These are phyloP conservation scores for Moxostoma hubbsi DNA, from an alignment of 2,797 vertebrate genomes.

Conservation along the genomic window DNA sequence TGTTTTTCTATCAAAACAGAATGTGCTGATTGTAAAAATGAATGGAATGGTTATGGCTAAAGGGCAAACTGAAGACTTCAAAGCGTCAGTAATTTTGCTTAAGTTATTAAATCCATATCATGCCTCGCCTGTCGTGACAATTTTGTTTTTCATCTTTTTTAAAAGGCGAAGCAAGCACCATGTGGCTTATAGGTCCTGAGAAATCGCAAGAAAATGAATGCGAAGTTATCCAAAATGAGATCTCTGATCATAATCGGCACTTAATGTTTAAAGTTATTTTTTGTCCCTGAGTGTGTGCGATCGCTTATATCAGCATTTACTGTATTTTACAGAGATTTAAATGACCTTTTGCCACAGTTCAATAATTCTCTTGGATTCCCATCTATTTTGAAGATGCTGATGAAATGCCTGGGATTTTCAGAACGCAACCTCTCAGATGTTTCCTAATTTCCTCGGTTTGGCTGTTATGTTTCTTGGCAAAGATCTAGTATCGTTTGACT, in stretches of 20 bases:
- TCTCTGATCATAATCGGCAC: slow-evolving; percentile 19
- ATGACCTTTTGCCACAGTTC: not conserved
- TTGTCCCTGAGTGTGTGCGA: not conserved
- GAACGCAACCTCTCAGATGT: not conserved
- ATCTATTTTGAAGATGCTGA: not conserved
- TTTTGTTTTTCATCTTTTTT: slow-evolving; percentile 11
- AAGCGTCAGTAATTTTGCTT: slow-evolving; percentile 20
- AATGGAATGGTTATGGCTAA: slow-evolving; percentile 30
- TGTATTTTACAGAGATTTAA: not conserved
- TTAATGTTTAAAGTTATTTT: slow-evolving; percentile 21
- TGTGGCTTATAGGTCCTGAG: slow-evolving; percentile 18
- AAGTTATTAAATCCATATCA: slow-evolving; percentile 34
- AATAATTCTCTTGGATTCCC: not conserved
- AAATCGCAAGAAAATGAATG: slow-evolving; percentile 4
- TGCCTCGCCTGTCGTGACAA: slow-evolving; percentile 20
- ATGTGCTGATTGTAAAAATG: slow-evolving; percentile 60
- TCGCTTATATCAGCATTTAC: not conserved
- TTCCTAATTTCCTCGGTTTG: not conserved
- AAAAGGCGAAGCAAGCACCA: not conserved
- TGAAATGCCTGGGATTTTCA: not conserved
- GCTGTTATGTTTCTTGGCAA: not conserved
- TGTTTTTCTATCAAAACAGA: slow-evolving; percentile 33
- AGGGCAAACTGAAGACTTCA: slow-evolving; percentile 42
- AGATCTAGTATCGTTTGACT: not conserved
- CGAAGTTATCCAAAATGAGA: slow-evolving; percentile 29